phyloP scores from a whole-genome alignment of 2,888 invertebrate genomes.

The Ennomos fuscantarius region DNA sequence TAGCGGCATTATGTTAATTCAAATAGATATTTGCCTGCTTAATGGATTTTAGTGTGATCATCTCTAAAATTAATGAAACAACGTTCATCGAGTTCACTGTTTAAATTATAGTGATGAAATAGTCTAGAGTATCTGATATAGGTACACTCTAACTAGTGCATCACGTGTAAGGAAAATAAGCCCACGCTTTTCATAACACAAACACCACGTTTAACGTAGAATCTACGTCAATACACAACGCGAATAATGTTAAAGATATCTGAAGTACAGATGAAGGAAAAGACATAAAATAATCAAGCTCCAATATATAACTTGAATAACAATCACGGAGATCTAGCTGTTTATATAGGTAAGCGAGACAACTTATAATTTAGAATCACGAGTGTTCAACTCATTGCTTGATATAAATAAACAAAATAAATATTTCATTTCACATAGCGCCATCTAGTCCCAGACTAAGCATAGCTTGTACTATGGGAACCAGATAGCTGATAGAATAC shows the following conservation, averaged over 20 bases:
- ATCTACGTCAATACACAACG: constrained; percentile 60
- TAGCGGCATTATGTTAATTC: constrained; percentile 47
- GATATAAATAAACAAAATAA: too few relatives aligned
- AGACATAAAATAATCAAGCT: constrained; percentile 24
- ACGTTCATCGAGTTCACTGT: constrained; percentile 17
- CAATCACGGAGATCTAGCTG: constrained; percentile 19
- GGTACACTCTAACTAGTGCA: constrained; percentile 40
- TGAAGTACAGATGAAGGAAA: constrained; percentile 33
- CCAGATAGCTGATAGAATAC: too few relatives aligned
- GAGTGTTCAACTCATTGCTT: constrained; percentile 29
- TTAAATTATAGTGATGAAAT: constrained; percentile 28
- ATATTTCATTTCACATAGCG: too few relatives aligned
- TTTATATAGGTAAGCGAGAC: constrained; percentile 5
- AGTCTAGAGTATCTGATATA: constrained; percentile 20
- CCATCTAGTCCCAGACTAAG: too few relatives aligned
- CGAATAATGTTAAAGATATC: constrained; percentile 54
- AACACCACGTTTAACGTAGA: constrained; percentile 58
- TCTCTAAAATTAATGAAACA: constrained; percentile 36
- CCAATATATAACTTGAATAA: constrained; percentile 1
- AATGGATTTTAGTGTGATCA: constrained; percentile 40
- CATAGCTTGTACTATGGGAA: too few relatives aligned
- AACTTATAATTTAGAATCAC: constrained; percentile 22
- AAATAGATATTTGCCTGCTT: constrained; percentile 45
- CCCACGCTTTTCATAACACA: constrained; percentile 62
- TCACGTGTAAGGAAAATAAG: constrained; percentile 56